phyloP scores from a whole-genome alignment of 2,797 vertebrate species.

The Anableps anableps region DNA sequence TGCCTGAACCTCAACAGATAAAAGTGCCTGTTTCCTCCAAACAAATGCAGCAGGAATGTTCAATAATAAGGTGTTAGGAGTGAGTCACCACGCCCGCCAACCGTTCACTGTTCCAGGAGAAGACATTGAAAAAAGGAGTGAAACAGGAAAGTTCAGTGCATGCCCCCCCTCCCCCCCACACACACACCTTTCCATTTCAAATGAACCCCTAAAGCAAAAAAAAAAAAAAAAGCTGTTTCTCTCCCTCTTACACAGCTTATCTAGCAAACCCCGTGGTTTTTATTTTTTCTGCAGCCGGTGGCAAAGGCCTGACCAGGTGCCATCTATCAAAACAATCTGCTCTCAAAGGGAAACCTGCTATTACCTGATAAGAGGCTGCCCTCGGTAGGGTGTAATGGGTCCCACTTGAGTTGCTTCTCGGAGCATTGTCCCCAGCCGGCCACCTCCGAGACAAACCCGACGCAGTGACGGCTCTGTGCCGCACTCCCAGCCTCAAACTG shows the following conservation, averaged over 20 bases:
- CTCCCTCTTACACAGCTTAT: slow-evolving; percentile 54
- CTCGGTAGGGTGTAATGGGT: slow-evolving; percentile 75
- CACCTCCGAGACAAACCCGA: slow-evolving; percentile 62
- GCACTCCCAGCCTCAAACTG: slow-evolving; percentile 19
- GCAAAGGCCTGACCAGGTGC: slow-evolving; percentile 75
- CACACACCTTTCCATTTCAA: slow-evolving; percentile 6
- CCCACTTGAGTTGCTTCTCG: slow-evolving; percentile 78
- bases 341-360: slow-evolving; percentile 81
- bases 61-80: slow-evolving; percentile 37
- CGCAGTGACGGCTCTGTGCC: slow-evolving; percentile 35
- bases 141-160: slow-evolving; percentile 28
- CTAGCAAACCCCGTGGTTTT: slow-evolving; percentile 49
- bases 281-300: slow-evolving; percentile 49
- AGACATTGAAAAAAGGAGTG: slow-evolving; percentile 12
- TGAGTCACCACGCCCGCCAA: slow-evolving; percentile 47
- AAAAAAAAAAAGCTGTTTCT: background rate
- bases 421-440: slow-evolving; percentile 64
- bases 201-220: slow-evolving; percentile 30
- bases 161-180: slow-evolving; percentile 5
- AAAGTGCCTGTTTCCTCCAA: background rate
- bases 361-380: slow-evolving; percentile 83
- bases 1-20: background rate
- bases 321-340: slow-evolving; percentile 84
- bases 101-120: slow-evolving; percentile 12
- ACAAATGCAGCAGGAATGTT: slow-evolving; percentile 36